A percentile compares a stretch with the other conserved stretches of the same genome.
Evolutionary conservation across 1,140 invertebrate species (phyloP).

Genomic region (Holcopasites calliopsidis): DNA sequence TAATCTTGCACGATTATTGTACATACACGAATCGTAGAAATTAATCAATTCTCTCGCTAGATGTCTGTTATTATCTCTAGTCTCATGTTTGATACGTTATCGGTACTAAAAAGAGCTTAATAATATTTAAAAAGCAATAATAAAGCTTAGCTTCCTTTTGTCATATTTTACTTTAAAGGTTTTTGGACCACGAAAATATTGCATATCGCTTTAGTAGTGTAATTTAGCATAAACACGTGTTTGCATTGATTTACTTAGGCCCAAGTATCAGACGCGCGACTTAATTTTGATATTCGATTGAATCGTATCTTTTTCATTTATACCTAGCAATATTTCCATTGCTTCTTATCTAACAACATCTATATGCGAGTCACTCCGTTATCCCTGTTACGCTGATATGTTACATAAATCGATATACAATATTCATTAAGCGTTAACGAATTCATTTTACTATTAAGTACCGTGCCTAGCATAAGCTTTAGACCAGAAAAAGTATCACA

Average conservation of each 20-base stretch:
- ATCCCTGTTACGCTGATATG: background rate
- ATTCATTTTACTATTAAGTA: background rate
- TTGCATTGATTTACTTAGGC: background rate
- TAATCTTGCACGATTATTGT: constrained; percentile 31
- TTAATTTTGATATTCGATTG: background rate
- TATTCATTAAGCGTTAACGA: background rate
- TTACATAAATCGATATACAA: background rate
- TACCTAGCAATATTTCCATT: background rate
- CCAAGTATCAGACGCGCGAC: background rate
- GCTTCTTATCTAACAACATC: background rate
- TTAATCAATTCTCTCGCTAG: background rate
- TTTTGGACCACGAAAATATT: background rate
- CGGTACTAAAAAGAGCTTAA: constrained; percentile 15
- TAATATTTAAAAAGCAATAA: constrained; percentile 5
- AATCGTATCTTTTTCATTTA: background rate
- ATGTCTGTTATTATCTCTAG: constrained; percentile 26
- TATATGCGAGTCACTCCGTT: background rate
- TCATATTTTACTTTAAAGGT: background rate
- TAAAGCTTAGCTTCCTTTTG: background rate
- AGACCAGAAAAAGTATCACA: background rate
- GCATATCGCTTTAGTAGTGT: background rate
- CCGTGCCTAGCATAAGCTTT: background rate
- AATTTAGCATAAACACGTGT: background rate
- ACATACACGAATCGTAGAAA: constrained; percentile 16
- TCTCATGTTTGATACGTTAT: constrained; percentile 11